Evolutionary conservation across 2,888 invertebrate species (phyloP).

Genomic region (Sphaerophoria rueppellii): DNA sequence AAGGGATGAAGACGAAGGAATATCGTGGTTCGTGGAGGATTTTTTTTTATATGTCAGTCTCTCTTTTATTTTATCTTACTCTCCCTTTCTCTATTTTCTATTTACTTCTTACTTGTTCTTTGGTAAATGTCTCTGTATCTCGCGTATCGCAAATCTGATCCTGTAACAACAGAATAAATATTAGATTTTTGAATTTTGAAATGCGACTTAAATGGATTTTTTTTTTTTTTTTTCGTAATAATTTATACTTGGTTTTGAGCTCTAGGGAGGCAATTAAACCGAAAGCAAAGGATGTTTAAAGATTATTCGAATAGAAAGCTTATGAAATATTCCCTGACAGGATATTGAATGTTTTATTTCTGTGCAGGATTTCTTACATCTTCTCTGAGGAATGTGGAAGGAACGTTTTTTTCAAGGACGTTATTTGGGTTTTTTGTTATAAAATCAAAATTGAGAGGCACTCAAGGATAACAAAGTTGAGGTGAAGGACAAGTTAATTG

Average conservation of each 20-base stretch:
- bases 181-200: conserved; percentile 44
- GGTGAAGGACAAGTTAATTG: neutral
- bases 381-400: too few relatives aligned
- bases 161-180: conserved; percentile 50
- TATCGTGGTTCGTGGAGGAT: too few relatives aligned
- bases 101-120: neutral
- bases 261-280: conserved; percentile 54
- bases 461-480: neutral
- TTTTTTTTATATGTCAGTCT: conserved; percentile 24
- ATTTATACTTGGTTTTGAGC: neutral
- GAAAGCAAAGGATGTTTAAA: conserved; percentile 48
- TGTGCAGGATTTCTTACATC: too few relatives aligned
- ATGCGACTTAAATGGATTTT: conserved; percentile 39
- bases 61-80: conserved; percentile 1
- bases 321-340: neutral
- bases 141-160: conserved; percentile 42
- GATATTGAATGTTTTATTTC: neutral
- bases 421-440: neutral
- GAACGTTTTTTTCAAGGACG: neutral
- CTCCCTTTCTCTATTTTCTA: conserved; percentile 21
- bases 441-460: neutral
- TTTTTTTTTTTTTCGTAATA: conserved; percentile 5
- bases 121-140: conserved; percentile 7
- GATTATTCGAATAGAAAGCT: conserved; percentile 28
- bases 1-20: conserved; percentile 35